These are phyloP conservation scores for Hippoglossus stenolepis DNA, from an alignment of 2,113 vertebrate genomes.

Conservation along the genomic window DNA sequence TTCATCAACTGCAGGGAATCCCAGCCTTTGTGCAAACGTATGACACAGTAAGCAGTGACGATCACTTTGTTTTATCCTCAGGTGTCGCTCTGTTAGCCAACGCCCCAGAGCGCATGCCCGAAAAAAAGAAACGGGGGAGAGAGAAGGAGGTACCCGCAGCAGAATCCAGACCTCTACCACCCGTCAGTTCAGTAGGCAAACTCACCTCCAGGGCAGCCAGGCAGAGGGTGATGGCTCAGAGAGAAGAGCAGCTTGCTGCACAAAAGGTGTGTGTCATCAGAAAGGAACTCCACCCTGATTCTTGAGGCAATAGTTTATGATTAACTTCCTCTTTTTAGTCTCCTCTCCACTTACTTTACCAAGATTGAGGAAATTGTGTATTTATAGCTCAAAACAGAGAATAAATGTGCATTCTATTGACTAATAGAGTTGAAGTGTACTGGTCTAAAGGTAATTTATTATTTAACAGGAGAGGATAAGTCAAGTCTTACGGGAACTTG, in stretches of 20 bases:
- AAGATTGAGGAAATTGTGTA: background rate
- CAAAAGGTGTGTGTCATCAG: constrained; percentile 84
- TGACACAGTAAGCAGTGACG: constrained; percentile 4
- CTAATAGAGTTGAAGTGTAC: background rate
- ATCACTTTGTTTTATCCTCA: constrained; percentile 51
- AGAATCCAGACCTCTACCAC: constrained; percentile 66
- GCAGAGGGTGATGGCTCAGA: constrained; percentile 85
- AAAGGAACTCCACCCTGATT: background rate
- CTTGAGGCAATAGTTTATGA: background rate
- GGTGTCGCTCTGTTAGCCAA: constrained; percentile 95
- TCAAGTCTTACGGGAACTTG: constrained; percentile 94
- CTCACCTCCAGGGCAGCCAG: constrained; percentile 85
- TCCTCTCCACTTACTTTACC: background rate
- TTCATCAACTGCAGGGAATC: background rate
- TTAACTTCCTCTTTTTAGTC: background rate
- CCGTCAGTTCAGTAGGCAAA: constrained; percentile 75
- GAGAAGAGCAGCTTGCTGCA: constrained; percentile 90
- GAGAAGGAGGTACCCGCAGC: constrained; percentile 81
- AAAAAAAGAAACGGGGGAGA: constrained; percentile 81
- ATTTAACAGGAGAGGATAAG: constrained; percentile 89
- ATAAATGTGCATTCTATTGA: background rate
- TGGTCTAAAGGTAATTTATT: constrained; percentile 24
- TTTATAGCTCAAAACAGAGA: background rate
- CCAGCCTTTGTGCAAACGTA: background rate
- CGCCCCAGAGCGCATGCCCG: constrained; percentile 89